phyloP scores from a whole-genome alignment of 1,140 invertebrate species.

The Orius insidiosus region DNA sequence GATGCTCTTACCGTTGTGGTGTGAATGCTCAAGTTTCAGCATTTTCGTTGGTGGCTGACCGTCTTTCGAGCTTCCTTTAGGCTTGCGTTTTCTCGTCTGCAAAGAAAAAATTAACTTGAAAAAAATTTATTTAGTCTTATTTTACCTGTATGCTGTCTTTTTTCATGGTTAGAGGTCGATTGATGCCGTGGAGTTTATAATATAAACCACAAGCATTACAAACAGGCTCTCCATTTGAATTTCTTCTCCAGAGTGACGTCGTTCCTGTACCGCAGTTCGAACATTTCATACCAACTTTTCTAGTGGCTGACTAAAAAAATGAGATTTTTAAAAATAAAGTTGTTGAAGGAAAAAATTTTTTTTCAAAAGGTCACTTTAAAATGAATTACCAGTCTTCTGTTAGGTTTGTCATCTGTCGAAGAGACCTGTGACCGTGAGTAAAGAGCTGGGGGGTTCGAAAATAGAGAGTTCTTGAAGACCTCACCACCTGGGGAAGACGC shows the following conservation, averaged over 20 bases:
- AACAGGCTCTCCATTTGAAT: conserved; percentile 69
- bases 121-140: too few species aligned
- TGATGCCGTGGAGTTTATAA: conserved; percentile 77
- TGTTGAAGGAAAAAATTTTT: too few species aligned
- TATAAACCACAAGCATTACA: conserved; percentile 92
- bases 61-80: conserved; percentile 16
- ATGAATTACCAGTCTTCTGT: conserved; percentile 47
- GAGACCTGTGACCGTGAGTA: conserved; percentile 31
- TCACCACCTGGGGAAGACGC: conserved; percentile 47
- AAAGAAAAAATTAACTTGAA: not conserved
- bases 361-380: conserved; percentile 19
- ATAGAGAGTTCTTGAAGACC: conserved; percentile 52
- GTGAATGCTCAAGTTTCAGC: not conserved
- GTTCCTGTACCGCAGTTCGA: conserved; percentile 75
- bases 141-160: conserved; percentile 79
- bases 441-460: conserved; percentile 24
- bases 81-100: conserved; percentile 22
- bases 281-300: conserved; percentile 67
- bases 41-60: not conserved
- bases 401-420: conserved; percentile 41
- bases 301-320: conserved; percentile 40
- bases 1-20: too few species aligned
- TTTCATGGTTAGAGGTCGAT: conserved; percentile 82
- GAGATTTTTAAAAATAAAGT: conserved; percentile 9
- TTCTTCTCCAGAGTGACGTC: conserved; percentile 82